Percentiles rank a stretch among this genome's conserved stretches.
Conservation (phyloP, 2,113 vertebrate genomes). For the Caranx ignobilis region DNA sequence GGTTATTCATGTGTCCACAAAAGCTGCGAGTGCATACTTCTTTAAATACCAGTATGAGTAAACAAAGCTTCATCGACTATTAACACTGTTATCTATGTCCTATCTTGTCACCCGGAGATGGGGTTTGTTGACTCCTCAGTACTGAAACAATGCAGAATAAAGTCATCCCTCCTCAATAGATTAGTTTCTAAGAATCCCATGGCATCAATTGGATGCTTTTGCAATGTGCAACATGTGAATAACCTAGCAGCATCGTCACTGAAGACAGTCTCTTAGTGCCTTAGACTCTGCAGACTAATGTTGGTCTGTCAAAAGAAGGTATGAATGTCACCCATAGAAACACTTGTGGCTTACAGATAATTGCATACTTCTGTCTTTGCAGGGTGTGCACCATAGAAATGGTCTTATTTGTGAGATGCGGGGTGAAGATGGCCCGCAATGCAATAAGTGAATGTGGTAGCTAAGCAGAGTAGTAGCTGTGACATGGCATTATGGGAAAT, state of each 20-base stretch:
- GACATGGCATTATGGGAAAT: conserved; percentile 85
- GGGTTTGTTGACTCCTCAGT: conserved; percentile 7
- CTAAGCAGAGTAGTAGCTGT: conserved; percentile 82
- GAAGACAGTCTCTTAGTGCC: conserved; percentile 71
- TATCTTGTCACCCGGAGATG: not conserved
- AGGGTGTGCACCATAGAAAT: conserved; percentile 88
- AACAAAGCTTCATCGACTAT: not conserved
- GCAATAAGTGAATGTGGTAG: conserved; percentile 81
- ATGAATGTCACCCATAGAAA: conserved; percentile 87
- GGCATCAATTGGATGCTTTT: conserved; percentile 58
- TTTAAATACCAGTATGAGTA: not conserved
- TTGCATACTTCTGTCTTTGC: conserved; percentile 87
- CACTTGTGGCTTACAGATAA: conserved; percentile 85
- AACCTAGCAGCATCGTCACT: conserved; percentile 62
- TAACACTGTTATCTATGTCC: not conserved
- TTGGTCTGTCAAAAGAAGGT: conserved; percentile 80
- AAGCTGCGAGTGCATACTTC: not conserved
- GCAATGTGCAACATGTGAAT: conserved; percentile 57
- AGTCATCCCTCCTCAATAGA: conserved; percentile 9
- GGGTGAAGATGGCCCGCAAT: conserved; percentile 61
- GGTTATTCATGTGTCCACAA: not conserved
- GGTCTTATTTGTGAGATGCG: conserved; percentile 83
- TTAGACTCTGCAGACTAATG: conserved; percentile 83
- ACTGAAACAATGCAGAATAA: conserved; percentile 4
- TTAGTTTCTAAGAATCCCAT: conserved; percentile 34